Evolutionary conservation across 2,888 invertebrate genomes (phyloP), one percentile per base, ranked within the genome.

Genomic region (Pristionchus japonicus): DNA sequence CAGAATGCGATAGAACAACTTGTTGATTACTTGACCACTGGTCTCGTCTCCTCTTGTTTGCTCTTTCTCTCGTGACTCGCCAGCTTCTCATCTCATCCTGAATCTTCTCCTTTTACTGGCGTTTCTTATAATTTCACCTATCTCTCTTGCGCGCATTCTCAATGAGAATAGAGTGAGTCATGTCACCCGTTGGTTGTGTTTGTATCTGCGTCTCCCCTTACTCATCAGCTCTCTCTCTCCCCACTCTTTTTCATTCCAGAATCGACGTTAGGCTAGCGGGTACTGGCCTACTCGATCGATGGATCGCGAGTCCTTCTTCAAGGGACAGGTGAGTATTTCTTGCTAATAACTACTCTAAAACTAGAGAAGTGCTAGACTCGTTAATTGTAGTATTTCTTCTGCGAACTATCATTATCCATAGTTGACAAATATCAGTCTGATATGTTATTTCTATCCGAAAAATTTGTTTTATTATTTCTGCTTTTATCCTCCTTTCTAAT

Each of bases 281-380:
- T 31, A 17, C 31, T 67, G 67, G 67, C 67, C 67, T 67, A 67
- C 77, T 77, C 84, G 84, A 67, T 86, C 86, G 47, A 84, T 89
- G 77, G 91, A 91, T 87, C 91, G 91, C 57, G 91, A 91, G 85
- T 82, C 90, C 52, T 91, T 91, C 84, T 86, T 91, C 84, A 91
- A 91, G 88, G 89, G 90, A 20, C 91, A 91, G 89, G 91, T 91
- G 47, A 74, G 7, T n/a, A 74, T 11, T 40, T 74, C 17, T 31
- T 1, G 1, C 23, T 64, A n/a, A 7, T 31, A 23, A 52, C 11
- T 52, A 52, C 52, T 52, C 52, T 23, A 1, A 61, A 11, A n/a
- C 27, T 6, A 9, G 3, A n/a, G 13, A 61, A 0, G 6, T 61
- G n/a, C 7, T 11, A 61, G 11, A 6, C 20, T 27, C 23, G 1